Evolutionary conservation across 2,888 invertebrate species (phyloP).

Genomic region (Apamea monoglypha): DNA sequence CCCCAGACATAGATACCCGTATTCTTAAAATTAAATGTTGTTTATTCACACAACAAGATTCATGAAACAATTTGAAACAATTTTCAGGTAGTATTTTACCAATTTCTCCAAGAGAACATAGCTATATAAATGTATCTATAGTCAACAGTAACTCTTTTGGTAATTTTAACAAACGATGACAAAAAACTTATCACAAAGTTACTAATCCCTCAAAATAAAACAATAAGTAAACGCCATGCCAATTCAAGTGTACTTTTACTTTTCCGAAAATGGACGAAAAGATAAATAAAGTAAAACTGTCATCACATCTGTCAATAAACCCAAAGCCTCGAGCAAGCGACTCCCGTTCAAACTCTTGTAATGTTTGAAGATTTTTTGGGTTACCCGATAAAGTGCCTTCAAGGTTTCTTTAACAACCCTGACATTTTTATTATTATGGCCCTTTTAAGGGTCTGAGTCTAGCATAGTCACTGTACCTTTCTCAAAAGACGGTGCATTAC

Average conservation of each 20-base stretch:
- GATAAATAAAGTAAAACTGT: background rate
- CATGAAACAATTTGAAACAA: constrained; percentile 20
- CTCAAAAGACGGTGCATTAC: background rate
- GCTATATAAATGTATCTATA: no score
- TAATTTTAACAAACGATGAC: no score
- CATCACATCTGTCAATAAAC: background rate
- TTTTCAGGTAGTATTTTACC: constrained; percentile 22
- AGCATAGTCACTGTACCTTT: background rate
- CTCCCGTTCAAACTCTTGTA: background rate
- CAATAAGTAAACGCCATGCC: background rate
- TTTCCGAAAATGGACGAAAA: background rate
- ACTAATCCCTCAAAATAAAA: background rate
- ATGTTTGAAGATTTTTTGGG: background rate
- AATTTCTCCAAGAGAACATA: constrained; percentile 1
- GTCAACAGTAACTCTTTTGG: no score
- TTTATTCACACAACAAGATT: constrained; percentile 10
- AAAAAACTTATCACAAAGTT: no score
- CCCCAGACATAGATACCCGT: constrained; percentile 6
- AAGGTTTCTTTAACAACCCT: background rate
- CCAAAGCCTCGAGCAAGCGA: background rate
- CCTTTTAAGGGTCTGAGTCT: background rate
- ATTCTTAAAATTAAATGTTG: constrained; percentile 10
- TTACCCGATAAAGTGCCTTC: background rate
- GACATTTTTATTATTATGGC: background rate
- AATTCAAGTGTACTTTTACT: background rate